Base-by-base conservation (phyloP, 2,113 vertebrate genomes). In the Spea multiplicata region DNA sequence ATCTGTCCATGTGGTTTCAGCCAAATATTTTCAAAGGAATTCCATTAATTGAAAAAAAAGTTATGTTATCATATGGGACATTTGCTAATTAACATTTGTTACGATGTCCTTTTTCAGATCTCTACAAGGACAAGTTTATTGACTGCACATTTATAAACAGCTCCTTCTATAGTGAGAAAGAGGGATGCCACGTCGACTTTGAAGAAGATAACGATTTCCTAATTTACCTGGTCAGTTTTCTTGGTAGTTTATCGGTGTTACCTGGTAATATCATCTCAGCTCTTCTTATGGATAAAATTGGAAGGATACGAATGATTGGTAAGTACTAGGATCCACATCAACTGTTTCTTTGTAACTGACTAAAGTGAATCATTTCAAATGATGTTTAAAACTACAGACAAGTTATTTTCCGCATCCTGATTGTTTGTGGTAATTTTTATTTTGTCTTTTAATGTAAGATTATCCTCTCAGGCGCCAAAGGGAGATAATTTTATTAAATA, bases 201-300 rank as follows among this genome's bases (percentile, higher is more conserved):
- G 93, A 96, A 83, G 93, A 96, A 81, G 96, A 99, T 73, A 97
- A 98, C 0, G 97, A 98, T 86, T 95, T 98, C 4, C 86, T 98
- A 53, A 95, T 98, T 85, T 99, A 98, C 88, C 86, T 99, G n/a
- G 97, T 98, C 88, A 96, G 95, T 90, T 99, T 99, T 84, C 90
- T 99, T 66, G 96, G 97, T 44, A 98, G 95, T 66, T 88, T 99
- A 74, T 95, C 97, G 0, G 96, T 97, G 78, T 84, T 99, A 82
- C 97, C 97, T 0, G 97, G 97, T 68, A 99, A 98, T 86, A 98
- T 99, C 85, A 84, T 99, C 82, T 97, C 97, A 8, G 96, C 96
- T 0, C 76, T 99, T 76, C 94, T 99, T 81, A 98, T 99, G 96
- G 97, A 99, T 81, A 96, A 96, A 83, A 89, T 98, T 0, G 97